Conservation (phyloP, 2,797 vertebrate species). For the Ibycter americanus region DNA sequence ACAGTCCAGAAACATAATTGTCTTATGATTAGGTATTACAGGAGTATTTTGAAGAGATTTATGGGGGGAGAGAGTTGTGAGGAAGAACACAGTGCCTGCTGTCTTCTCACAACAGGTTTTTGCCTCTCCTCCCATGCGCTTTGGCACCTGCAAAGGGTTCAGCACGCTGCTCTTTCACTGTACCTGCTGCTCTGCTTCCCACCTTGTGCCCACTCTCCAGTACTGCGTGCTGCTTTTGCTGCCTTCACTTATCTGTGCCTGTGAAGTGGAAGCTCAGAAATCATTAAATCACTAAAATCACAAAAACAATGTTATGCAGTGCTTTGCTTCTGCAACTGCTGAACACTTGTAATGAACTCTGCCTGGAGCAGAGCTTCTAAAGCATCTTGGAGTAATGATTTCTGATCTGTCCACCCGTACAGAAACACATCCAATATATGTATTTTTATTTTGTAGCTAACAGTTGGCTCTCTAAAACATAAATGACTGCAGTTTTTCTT, state of each 20-base stretch:
- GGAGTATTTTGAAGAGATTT: background rate
- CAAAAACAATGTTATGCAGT: background rate
- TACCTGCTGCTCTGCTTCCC: background rate
- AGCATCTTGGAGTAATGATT: background rate
- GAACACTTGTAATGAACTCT: background rate
- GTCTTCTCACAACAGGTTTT: background rate
- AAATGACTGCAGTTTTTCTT: background rate
- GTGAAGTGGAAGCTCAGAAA: background rate
- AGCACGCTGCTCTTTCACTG: background rate
- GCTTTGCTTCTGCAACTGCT: background rate
- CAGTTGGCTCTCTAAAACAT: background rate
- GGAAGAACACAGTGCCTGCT: background rate
- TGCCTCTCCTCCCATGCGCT: accelerated
- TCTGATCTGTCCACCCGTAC: background rate
- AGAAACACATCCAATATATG: background rate
- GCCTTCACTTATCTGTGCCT: background rate
- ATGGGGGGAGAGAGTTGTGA: background rate
- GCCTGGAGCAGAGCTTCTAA: background rate
- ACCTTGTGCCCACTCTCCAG: background rate
- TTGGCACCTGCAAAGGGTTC: background rate
- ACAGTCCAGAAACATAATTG: background rate
- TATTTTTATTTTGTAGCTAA: background rate
- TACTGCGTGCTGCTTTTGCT: background rate
- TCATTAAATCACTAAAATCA: background rate
- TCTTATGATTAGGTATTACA: background rate